Evolutionary conservation across 2,888 invertebrate species (phyloP).

Genomic region (Chouioia cunea): DNA sequence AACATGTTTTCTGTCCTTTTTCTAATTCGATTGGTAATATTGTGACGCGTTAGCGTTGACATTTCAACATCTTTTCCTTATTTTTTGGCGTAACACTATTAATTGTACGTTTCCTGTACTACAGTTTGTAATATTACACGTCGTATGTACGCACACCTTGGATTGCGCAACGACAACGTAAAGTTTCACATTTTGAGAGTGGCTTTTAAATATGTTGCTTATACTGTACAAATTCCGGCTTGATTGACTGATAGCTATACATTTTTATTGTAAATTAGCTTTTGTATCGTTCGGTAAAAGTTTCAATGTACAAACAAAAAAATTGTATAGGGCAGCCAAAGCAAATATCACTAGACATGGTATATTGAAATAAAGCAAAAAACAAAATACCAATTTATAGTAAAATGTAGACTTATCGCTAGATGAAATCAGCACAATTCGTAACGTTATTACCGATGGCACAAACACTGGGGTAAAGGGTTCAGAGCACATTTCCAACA

Average conservation of each 20-base stretch:
- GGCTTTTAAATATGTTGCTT: conserved; percentile 36
- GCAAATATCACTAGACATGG: conserved; percentile 46
- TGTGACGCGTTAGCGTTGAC: neutral
- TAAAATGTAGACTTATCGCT: conserved; percentile 13
- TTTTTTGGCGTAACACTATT: too few relatives aligned
- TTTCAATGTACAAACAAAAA: conserved; percentile 19
- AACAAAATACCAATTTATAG: conserved; percentile 24
- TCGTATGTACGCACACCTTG: too few relatives aligned
- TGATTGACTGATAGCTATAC: conserved; percentile 14
- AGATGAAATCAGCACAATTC: conserved; percentile 35
- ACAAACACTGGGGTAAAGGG: conserved; percentile 65
- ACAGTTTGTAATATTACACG: too few relatives aligned
- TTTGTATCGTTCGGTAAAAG: conserved; percentile 3
- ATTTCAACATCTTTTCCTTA: too few relatives aligned
- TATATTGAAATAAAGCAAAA: conserved; percentile 39
- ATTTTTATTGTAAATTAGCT: conserved; percentile 23
- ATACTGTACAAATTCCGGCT: conserved; percentile 32
- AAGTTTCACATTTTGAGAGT: conserved; percentile 30
- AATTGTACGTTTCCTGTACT: too few relatives aligned
- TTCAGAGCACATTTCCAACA: conserved; percentile 49
- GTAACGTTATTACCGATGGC: conserved; percentile 45
- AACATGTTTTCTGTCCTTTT: conserved; percentile 19
- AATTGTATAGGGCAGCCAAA: conserved; percentile 45
- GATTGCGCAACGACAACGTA: too few relatives aligned
- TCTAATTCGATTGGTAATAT: neutral